These are phyloP conservation scores for Drosophila rufa DNA, from an alignment of 1,140 invertebrate genomes.

Conservation along the genomic window DNA sequence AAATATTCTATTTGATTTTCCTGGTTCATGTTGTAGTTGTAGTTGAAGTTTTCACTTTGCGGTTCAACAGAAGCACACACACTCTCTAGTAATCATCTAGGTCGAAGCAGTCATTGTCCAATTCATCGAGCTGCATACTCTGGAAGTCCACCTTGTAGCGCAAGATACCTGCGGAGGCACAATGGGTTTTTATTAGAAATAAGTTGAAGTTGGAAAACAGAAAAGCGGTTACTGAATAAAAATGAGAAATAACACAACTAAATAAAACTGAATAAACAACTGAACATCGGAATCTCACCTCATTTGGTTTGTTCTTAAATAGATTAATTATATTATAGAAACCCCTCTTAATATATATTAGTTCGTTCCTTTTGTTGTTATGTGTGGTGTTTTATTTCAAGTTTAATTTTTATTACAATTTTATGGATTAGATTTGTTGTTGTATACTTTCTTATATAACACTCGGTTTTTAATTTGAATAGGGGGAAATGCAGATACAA, in stretches of 20 bases:
- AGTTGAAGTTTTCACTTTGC: conserved; percentile 62
- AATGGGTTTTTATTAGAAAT: conserved; percentile 11
- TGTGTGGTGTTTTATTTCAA: conserved; percentile 52
- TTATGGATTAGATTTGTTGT: conserved; percentile 51
- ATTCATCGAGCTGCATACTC: conserved; percentile 96
- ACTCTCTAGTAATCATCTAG: conserved; percentile 95
- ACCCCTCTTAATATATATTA: background rate
- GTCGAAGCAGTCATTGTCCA: conserved; percentile 93
- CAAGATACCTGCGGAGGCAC: conserved; percentile 87
- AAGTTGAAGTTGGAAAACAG: background rate
- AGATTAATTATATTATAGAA: background rate
- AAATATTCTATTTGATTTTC: conserved; percentile 76
- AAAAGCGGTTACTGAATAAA: conserved; percentile 12
- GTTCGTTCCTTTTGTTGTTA: conserved; percentile 10
- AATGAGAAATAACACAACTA: background rate
- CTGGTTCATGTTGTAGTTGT: conserved; percentile 53
- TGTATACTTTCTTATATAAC: conserved; percentile 56
- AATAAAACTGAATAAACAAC: conserved; percentile 2
- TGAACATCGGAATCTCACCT: conserved; percentile 27
- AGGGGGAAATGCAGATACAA: conserved; percentile 51
- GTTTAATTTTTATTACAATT: conserved; percentile 62
- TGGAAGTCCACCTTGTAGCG: conserved; percentile 99
- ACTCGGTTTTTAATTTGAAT: conserved; percentile 46
- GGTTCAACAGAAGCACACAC: conserved; percentile 46
- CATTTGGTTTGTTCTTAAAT: background rate